phyloP scores from a whole-genome alignment of 2,113 vertebrate genomes.

The Dinomys branickii region DNA sequence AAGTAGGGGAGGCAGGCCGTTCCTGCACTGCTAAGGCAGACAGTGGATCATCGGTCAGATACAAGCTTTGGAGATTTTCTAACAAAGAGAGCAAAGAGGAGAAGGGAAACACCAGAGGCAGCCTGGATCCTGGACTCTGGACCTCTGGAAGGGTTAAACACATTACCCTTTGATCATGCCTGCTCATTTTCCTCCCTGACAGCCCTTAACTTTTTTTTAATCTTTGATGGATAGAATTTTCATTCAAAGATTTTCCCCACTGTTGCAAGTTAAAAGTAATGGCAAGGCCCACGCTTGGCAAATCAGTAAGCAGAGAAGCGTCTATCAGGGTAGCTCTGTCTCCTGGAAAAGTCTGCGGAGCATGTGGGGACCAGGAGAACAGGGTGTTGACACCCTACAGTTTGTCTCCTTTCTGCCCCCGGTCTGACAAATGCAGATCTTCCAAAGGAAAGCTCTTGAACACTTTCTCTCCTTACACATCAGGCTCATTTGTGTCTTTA shows the following conservation, averaged over 20 bases:
- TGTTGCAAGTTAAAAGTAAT: slow-evolving; percentile 74
- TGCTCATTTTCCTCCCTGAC: slow-evolving; percentile 60
- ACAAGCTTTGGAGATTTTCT: neutral
- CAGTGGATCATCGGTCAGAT: neutral
- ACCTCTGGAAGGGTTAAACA: slow-evolving; percentile 58
- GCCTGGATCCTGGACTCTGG: neutral
- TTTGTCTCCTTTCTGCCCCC: slow-evolving; percentile 6
- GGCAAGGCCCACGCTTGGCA: slow-evolving; percentile 15
- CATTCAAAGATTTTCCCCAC: slow-evolving; percentile 75
- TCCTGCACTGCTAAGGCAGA: neutral
- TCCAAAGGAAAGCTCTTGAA: neutral
- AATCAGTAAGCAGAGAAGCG: slow-evolving; percentile 56
- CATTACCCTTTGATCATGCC: slow-evolving; percentile 59
- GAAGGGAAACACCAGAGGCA: neutral
- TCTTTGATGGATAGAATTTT: slow-evolving; percentile 75
- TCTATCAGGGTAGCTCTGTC: neutral
- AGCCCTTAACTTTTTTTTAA: slow-evolving; percentile 53
- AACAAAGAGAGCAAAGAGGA: neutral
- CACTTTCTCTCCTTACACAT: slow-evolving; percentile 36
- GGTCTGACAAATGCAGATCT: slow-evolving; percentile 60
- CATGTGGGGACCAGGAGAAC: slow-evolving; percentile 42
- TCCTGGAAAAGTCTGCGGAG: slow-evolving; percentile 48
- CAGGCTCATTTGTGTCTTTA: slow-evolving; percentile 54
- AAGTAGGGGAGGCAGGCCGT: neutral
- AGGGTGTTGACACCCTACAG: slow-evolving; percentile 29